phyloP scores from a whole-genome alignment of 2,113 vertebrate species.

The Theropithecus gelada region DNA sequence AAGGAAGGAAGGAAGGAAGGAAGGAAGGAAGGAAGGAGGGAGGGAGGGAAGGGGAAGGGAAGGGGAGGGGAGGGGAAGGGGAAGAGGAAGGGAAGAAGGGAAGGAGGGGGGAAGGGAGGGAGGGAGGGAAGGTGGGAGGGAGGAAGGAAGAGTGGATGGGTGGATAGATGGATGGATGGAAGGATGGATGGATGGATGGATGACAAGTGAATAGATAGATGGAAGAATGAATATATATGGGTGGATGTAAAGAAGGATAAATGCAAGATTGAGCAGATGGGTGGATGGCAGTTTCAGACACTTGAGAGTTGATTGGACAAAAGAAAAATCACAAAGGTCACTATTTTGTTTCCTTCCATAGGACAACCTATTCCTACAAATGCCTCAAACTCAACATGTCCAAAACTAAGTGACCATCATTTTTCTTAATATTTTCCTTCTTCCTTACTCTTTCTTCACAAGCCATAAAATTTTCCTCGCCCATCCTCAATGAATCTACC shows the following conservation, averaged over 20 bases:
- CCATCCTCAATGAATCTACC: neutral
- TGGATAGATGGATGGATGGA: no score
- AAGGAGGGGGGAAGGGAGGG: neutral
- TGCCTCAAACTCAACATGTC: neutral
- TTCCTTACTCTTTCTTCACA: neutral
- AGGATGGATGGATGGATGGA: fast-evolving
- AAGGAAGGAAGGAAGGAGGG: no score
- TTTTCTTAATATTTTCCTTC: neutral
- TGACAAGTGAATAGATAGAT: no score
- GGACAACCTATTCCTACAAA: neutral
- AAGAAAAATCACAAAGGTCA: neutral
- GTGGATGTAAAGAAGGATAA: no score
- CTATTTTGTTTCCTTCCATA: neutral
- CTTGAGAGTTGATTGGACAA: neutral
- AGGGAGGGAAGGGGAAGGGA: fast-evolving
- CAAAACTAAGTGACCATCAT: neutral
- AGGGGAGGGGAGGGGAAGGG: no score
- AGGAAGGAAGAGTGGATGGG: no score
- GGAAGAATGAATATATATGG: no score
- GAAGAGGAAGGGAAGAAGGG: no score
- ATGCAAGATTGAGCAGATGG: neutral
- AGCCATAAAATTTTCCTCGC: neutral
- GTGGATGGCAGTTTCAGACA: neutral
- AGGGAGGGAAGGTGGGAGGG: neutral
- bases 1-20: no score